Conservation (phyloP, 2,888 invertebrate species). For the Tolmerus cingulatus region DNA sequence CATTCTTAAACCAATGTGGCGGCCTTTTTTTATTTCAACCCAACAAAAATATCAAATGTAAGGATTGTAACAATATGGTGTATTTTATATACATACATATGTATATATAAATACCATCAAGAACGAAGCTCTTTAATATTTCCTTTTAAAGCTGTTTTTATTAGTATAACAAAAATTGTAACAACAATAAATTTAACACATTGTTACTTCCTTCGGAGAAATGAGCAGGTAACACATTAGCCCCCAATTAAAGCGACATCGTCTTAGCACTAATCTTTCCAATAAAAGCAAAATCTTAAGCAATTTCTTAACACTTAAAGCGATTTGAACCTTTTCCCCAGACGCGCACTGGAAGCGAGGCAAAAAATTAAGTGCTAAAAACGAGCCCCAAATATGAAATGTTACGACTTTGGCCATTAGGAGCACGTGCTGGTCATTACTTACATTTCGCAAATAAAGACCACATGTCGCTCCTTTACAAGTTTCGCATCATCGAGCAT, state of each 20-base stretch:
- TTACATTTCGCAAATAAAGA: slow-evolving; percentile 41
- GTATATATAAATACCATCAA: no score
- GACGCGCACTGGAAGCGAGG: neutral
- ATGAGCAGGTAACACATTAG: neutral
- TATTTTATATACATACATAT: no score
- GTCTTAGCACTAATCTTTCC: neutral
- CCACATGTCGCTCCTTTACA: slow-evolving; percentile 39
- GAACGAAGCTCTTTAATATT: no score
- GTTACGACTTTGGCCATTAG: slow-evolving; percentile 40
- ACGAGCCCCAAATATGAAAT: slow-evolving; percentile 22
- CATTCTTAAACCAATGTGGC: no score
- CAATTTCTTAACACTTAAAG: neutral
- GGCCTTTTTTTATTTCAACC: no score
- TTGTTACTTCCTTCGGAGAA: neutral
- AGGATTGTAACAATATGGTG: no score
- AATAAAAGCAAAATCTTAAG: neutral
- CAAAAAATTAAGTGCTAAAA: neutral
- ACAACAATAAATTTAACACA: neutral
- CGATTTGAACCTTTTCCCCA: neutral
- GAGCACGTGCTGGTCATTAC: slow-evolving; percentile 39
- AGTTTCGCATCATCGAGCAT: slow-evolving; percentile 40
- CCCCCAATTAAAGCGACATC: neutral
- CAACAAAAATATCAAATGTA: no score
- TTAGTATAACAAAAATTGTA: neutral
- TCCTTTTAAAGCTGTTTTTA: neutral